Evolutionary conservation across 2,888 invertebrate genomes (phyloP), one percentile per base, ranked within the genome.

Genomic region (Terebella lapidaria): DNA sequence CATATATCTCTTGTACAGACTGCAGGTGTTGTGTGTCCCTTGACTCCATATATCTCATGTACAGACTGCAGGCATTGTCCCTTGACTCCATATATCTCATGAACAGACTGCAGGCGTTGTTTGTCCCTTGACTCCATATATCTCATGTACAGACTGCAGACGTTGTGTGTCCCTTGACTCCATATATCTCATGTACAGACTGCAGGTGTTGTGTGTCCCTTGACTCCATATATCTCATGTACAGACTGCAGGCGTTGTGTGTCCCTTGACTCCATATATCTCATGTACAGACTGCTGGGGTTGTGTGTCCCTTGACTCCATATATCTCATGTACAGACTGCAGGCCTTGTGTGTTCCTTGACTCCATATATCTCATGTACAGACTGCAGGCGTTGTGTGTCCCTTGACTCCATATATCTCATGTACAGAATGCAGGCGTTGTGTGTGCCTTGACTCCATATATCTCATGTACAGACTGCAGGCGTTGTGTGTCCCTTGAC

Each of bases 351-450:
- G 18, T 70, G 83, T 53, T 82, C 83, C 26, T 72, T 84, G 24
- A n/a, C n/a, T n/a, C n/a, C n/a, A n/a, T n/a, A n/a, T n/a, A n/a
- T n/a, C n/a, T 62, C 15, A 3, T 54, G 54, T 15, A 10, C 15
- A 81, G 81, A 83, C 83, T 30, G 79, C 84, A 42, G 84, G 84
- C 27, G 77, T 80, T 4, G 76, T 77, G 18, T 70, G 83, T 53
- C 82, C 83, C 26, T 72, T 84, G 24, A n/a, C n/a, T n/a, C n/a
- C n/a, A n/a, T n/a, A n/a, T n/a, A n/a, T n/a, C n/a, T 62, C 15
- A 3, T 54, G 54, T 15, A 10, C 15, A 81, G 81, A 83, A 83
- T 30, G 79, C 84, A 42, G 84, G 84, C 27, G 77, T 80, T 4
- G 76, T 77, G 18, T 70, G 83, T 53, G 82, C 83, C 26, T 72